Percentiles rank a stretch among this genome's conserved stretches.
These are phyloP conservation scores for Drosophila pachea DNA, from an alignment of 1,140 invertebrate species.

Conservation along the genomic window DNA sequence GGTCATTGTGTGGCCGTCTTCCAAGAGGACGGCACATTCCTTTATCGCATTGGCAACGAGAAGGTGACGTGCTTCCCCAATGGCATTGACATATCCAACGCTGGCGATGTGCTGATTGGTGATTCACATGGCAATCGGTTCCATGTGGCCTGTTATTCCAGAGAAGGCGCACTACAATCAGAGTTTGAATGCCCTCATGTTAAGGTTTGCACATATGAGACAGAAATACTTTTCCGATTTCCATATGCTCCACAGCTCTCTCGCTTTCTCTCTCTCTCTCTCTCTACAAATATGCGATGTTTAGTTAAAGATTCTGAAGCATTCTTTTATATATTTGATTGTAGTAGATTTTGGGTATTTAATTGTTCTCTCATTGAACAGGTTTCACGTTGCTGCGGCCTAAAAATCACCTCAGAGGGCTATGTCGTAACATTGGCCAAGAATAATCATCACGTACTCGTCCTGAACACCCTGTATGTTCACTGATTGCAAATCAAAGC, in stretches of 20 bases:
- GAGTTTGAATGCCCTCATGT: conserved; percentile 98
- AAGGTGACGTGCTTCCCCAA: conserved; percentile 98
- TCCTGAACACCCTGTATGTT: conserved; percentile 96
- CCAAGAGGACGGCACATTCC: conserved; percentile 92
- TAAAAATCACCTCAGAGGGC: conserved; percentile 97
- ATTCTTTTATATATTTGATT: no score
- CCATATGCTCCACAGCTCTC: background rate
- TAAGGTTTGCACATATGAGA: conserved; percentile 83
- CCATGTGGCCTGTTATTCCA: conserved; percentile 95
- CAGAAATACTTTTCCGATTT: background rate
- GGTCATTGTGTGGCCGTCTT: conserved; percentile 98
- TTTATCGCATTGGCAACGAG: conserved; percentile 95
- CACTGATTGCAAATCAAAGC: conserved; percentile 82
- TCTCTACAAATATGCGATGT: no score
- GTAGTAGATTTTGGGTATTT: background rate
- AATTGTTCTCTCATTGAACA: conserved; percentile 77
- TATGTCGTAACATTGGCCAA: conserved; percentile 98
- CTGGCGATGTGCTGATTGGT: conserved; percentile 96
- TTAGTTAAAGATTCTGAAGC: no score
- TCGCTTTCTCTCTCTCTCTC: no score
- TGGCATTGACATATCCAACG: conserved; percentile 97
- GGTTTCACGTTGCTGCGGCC: conserved; percentile 97
- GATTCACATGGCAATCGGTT: conserved; percentile 98
- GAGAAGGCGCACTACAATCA: conserved; percentile 91
- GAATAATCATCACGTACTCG: conserved; percentile 98